phyloP scores from a whole-genome alignment of 2,113 vertebrate species.

The Serilophus lunatus region DNA sequence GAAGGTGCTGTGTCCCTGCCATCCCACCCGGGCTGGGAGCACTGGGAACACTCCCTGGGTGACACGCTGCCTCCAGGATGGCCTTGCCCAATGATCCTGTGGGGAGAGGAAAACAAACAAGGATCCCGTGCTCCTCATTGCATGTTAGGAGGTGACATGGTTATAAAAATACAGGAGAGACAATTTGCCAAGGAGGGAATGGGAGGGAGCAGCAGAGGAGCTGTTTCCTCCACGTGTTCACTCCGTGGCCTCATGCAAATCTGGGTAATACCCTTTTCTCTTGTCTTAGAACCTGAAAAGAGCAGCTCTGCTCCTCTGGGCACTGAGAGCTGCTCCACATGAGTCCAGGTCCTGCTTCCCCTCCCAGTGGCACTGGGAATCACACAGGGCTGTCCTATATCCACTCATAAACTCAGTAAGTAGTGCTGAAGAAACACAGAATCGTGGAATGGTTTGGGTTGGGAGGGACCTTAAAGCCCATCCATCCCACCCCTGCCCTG shows the following conservation, averaged over 20 bases:
- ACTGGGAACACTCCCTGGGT: background rate
- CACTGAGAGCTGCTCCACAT: background rate
- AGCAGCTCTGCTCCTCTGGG: background rate
- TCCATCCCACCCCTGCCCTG: background rate
- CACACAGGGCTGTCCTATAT: rapidly evolving
- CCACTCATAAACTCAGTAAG: no score
- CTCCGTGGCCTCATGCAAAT: background rate
- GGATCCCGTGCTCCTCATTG: background rate
- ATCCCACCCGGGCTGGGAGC: background rate
- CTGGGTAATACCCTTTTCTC: background rate
- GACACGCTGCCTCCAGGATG: background rate
- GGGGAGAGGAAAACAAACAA: background rate
- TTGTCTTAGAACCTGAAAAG: background rate
- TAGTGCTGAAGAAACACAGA: background rate
- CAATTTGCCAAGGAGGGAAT: background rate
- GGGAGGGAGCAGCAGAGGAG: background rate
- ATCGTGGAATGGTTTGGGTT: background rate
- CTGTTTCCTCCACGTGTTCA: background rate
- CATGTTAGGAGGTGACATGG: background rate
- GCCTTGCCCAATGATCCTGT: background rate
- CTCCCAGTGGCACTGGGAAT: rapidly evolving
- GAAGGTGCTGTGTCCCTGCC: background rate
- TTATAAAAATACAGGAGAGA: background rate
- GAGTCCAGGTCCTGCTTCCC: background rate
- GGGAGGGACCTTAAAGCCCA: background rate